These are phyloP conservation scores for Cheilosia vulpina DNA, from an alignment of 2,888 invertebrate genomes.

Conservation along the genomic window DNA sequence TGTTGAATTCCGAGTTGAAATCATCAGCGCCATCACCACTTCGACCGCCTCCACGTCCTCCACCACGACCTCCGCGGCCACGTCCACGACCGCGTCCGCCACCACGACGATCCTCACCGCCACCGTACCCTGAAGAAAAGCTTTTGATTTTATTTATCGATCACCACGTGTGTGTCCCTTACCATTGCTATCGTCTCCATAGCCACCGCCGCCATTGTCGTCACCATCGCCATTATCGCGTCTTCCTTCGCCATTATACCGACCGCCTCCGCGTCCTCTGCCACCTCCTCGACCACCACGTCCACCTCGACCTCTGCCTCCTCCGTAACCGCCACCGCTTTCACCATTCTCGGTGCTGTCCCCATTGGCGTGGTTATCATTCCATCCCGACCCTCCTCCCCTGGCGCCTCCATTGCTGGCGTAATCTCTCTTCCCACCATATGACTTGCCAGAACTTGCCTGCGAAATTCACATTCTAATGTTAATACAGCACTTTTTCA, in stretches of 20 bases:
- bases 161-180: slow-evolving; percentile 52
- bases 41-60: slow-evolving; percentile 72
- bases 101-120: slow-evolving; percentile 70
- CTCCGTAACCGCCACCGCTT: slow-evolving; percentile 61
- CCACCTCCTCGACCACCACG: slow-evolving; percentile 49
- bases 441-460: slow-evolving; percentile 62
- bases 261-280: slow-evolving; percentile 77
- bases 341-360: slow-evolving; percentile 18
- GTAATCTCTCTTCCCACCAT: slow-evolving; percentile 54
- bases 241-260: slow-evolving; percentile 82
- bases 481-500: background rate
- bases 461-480: slow-evolving; percentile 8
- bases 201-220: slow-evolving; percentile 70
- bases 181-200: slow-evolving; percentile 76
- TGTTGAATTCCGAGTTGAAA: slow-evolving; percentile 40
- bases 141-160: background rate
- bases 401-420: background rate
- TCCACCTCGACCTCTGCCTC: slow-evolving; percentile 59
- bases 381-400: slow-evolving; percentile 40
- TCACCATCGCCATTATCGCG: slow-evolving; percentile 76
- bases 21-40: slow-evolving; percentile 44
- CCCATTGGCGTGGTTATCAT: slow-evolving; percentile 29
- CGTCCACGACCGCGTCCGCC: slow-evolving; percentile 73
- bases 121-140: slow-evolving; percentile 45
- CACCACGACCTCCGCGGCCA: slow-evolving; percentile 69